These are phyloP conservation scores for Cebus imitator DNA, from an alignment of 2,113 vertebrate species.

Conservation along the genomic window DNA sequence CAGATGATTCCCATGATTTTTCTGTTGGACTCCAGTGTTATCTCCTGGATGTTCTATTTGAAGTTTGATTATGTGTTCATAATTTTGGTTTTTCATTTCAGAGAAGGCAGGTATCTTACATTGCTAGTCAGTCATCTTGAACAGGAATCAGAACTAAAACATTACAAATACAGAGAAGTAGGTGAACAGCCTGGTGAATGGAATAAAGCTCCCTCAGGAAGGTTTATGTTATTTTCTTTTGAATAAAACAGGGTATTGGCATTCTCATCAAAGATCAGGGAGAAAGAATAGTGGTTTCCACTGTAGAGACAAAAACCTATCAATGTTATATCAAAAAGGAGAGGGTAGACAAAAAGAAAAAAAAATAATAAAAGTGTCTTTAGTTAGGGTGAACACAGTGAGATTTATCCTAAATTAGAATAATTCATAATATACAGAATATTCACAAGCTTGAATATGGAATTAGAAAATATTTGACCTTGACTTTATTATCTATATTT, in stretches of 20 bases:
- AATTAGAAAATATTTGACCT: background rate
- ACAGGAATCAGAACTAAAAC: background rate
- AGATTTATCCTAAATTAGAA: background rate
- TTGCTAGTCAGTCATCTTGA: background rate
- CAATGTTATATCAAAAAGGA: background rate
- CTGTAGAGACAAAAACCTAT: background rate
- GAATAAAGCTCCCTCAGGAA: background rate
- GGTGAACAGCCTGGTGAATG: background rate
- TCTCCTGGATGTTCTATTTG: background rate
- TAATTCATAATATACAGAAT: background rate
- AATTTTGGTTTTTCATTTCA: background rate
- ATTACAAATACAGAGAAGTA: background rate
- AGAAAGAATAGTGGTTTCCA: background rate
- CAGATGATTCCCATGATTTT: background rate
- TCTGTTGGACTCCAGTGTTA: background rate
- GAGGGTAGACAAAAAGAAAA: background rate
- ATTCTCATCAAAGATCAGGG: background rate
- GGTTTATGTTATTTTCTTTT: background rate
- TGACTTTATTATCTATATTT: constrained; percentile 2
- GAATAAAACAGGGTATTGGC: background rate
- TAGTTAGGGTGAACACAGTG: background rate
- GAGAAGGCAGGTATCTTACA: background rate
- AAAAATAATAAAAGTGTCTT: background rate
- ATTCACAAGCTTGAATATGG: background rate
- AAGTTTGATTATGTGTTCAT: background rate